Evolutionary conservation across 2,888 invertebrate genomes (phyloP).

Genomic region (Rhorus exstirpatorius): DNA sequence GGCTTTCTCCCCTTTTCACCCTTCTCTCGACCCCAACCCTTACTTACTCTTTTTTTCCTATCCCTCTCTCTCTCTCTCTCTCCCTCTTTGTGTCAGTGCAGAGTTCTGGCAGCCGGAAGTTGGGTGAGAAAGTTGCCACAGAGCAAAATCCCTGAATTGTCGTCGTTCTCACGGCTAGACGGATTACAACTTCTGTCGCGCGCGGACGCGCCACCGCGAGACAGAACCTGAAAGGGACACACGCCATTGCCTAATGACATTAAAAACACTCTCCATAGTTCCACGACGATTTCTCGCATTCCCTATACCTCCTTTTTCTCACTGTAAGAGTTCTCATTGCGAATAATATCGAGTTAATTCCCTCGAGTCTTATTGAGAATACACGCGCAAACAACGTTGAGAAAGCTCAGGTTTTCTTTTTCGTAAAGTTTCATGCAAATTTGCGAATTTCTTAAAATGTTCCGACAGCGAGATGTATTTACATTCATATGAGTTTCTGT

Average conservation of each 20-base stretch:
- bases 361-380: conserved; percentile 19
- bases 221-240: conserved; percentile 46
- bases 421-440: not conserved
- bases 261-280: conserved; percentile 21
- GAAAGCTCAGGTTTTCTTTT: conserved; percentile 10
- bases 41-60: conserved; percentile 22
- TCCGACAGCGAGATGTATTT: not conserved
- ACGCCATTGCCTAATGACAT: conserved; percentile 47
- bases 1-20: conserved; percentile 55
- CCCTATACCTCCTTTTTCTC: conserved; percentile 20
- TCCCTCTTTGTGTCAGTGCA: conserved; percentile 43
- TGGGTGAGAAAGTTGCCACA: conserved; percentile 78
- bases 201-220: conserved; percentile 31
- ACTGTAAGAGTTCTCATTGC: conserved; percentile 42
- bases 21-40: conserved; percentile 34
- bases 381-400: conserved; percentile 11
- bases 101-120: conserved; percentile 75
- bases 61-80: conserved; percentile 24
- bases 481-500: too few relatives aligned
- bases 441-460: conserved; percentile 5
- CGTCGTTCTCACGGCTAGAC: conserved; percentile 76
- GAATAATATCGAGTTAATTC: conserved; percentile 47
- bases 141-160: conserved; percentile 73
- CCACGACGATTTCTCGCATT: conserved; percentile 26
- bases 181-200: conserved; percentile 80